Evolutionary conservation across 2,888 invertebrate species (phyloP), one percentile per base, ranked within the genome.

Genomic region (Antheraea yamamai): DNA sequence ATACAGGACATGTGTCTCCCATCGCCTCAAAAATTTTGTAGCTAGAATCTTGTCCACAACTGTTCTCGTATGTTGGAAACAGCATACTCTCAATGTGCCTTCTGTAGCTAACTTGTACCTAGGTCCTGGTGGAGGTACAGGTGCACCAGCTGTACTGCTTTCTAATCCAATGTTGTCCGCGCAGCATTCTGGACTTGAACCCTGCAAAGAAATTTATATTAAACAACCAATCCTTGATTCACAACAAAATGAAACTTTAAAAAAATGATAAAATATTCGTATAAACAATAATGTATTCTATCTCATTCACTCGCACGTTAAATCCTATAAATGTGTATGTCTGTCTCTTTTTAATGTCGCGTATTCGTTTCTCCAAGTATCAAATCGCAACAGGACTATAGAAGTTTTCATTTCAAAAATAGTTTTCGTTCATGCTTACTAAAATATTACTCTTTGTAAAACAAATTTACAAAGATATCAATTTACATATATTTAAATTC

Each of bases 41-140:
- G 97, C 97, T 82, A 97, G 95, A 81, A 97, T 96, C 91, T 97
- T 97, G 90, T 96, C 97, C 79, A 97, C 96, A 76, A 97, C 96
- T 58, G 97, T 97, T 80, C 97, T 95, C 6, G 97, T 96, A 88
- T 97, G 97, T 83, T 97, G 97, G 81, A 97, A 95, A 84, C 96
- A 96, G 94, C 97, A 97, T 77, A 97, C 95, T 85, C 97, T 96
- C 64, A 97, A 95, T 78, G 97, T 96, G 2, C 97, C 97, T 81
- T 97, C 97, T 23, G 95, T 94, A 73, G 97, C 95, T 70, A 97
- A 95, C 87, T 97, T 97, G 91, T 96, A 96, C 55, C 96, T 92
- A 1, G 96, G 96, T 0, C 96, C 96, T 0, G 95, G 93, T 0
- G 95, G 92, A 0, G 95, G 94, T 64, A 88, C 91, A 1, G 94